phyloP scores from a whole-genome alignment of 2,113 vertebrate genomes.

The Peromyscus californicus region DNA sequence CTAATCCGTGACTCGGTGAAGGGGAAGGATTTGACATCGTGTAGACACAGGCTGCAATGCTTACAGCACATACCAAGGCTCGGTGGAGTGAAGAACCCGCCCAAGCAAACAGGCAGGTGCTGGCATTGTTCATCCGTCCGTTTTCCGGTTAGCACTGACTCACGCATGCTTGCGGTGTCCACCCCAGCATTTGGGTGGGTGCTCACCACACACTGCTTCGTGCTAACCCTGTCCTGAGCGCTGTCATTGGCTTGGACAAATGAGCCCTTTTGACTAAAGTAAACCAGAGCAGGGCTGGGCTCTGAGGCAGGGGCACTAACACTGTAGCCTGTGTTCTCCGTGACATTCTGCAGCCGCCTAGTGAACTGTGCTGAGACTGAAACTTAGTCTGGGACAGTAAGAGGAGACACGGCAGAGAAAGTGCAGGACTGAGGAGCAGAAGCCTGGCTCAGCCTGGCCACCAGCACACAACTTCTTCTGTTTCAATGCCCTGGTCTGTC shows the following conservation, averaged over 20 bases:
- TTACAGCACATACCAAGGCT: not conserved
- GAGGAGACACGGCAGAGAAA: not conserved
- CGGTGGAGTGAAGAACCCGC: not conserved
- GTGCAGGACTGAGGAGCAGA: not conserved
- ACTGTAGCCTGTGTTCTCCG: not conserved
- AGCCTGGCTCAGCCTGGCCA: not conserved
- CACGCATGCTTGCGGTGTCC: not conserved
- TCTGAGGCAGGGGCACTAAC: not conserved
- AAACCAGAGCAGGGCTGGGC: not conserved
- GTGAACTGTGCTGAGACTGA: not conserved
- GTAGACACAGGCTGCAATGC: not conserved
- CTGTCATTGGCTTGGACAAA: not conserved
- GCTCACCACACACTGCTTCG: not conserved
- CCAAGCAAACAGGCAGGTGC: not conserved
- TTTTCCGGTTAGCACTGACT: not conserved
- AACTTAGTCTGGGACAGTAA: not conserved
- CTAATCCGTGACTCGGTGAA: not conserved
- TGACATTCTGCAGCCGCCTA: not conserved
- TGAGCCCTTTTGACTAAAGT: not conserved
- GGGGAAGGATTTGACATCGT: not conserved
- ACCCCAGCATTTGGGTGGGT: not conserved
- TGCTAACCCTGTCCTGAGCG: not conserved
- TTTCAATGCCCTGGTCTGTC: not conserved
- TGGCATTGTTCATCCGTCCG: not conserved
- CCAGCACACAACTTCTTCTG: not conserved